Base-by-base conservation (phyloP, 2,888 invertebrate genomes). In the Torymus auratus region DNA sequence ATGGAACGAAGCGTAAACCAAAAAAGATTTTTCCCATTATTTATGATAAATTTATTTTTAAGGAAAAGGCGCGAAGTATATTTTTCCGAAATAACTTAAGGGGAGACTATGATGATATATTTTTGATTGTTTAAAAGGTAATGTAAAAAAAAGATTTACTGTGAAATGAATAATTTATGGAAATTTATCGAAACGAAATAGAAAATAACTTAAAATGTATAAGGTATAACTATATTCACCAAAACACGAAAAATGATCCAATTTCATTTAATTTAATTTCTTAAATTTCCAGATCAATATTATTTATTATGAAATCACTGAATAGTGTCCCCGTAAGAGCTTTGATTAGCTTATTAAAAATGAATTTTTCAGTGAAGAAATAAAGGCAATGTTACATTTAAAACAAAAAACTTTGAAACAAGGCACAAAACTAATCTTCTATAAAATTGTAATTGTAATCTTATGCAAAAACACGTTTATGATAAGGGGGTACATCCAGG, bases 361-460 rank as follows among this genome's bases (percentile, higher is more conserved):
- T 73, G 53, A 56, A 12, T 73, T 68, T 55, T 41, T 76, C 17
- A 62, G 28, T 52, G 14, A 15, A 50, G n/a, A 56, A 23, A 11
- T 11, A 17, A 50, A 61, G 68, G 72, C 62, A 13, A 52, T 14
- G 20, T 55, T 58, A 67, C 23, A 68, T 41, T 67, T 67, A 53
- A 62, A 52, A 52, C 2, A 23, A 50, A 50, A 52, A 69, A 41
- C 41, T 41, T 41, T 23, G 28, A 58, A 50, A 17, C 60, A 17
- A 75, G 70, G 64, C 70, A 77, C 64, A 77, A 64, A 77, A 64
- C 41, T 77, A 58, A 70, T 70, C 20, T 69, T 20, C 15, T 65
- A 68, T 60, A 60, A 61, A 56, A 14, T 65, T 50, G 58, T 60
- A 60, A 52, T 60, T 60, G 1, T 56, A 15, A 58, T n/a, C 14